These are phyloP conservation scores for Montifringilla adamsi DNA, from an alignment of 2,113 vertebrate species.

Conservation along the genomic window DNA sequence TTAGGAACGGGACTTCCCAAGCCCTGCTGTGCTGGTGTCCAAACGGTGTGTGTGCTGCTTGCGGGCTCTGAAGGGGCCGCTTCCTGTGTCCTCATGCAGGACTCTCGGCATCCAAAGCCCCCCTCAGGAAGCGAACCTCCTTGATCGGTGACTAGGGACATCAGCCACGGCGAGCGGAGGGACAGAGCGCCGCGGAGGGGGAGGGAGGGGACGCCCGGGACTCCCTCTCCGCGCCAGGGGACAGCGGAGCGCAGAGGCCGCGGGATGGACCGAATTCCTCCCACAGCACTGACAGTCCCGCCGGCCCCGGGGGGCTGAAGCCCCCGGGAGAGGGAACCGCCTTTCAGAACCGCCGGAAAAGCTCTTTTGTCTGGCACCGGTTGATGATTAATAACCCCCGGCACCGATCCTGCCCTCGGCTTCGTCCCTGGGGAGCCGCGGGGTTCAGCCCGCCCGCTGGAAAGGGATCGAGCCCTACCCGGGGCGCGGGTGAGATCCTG, in stretches of 20 bases:
- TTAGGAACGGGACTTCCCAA: not conserved
- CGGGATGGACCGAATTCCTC: not conserved
- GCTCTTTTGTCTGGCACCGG: not conserved
- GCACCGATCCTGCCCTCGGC: not conserved
- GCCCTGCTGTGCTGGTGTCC: not conserved
- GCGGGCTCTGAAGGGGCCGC: not conserved
- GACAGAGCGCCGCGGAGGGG: too few species aligned
- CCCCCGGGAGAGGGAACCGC: not conserved
- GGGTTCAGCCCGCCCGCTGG: not conserved
- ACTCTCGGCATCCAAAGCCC: not conserved
- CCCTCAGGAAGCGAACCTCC: not conserved
- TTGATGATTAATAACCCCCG: not conserved
- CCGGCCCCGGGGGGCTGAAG: not conserved
- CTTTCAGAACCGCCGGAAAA: not conserved
- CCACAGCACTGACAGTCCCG: not conserved
- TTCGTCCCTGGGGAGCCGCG: not conserved
- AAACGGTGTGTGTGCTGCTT: not conserved
- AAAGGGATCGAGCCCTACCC: not conserved
- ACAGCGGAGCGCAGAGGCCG: not conserved
- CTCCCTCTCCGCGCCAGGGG: fast-evolving
- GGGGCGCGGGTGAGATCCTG: not conserved
- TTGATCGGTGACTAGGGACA: not conserved
- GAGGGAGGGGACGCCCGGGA: not conserved
- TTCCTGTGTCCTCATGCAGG: not conserved
- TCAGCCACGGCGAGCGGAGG: not conserved